Evolutionary conservation across 2,888 invertebrate genomes (phyloP).

Genomic region (Crepidodera aurea): DNA sequence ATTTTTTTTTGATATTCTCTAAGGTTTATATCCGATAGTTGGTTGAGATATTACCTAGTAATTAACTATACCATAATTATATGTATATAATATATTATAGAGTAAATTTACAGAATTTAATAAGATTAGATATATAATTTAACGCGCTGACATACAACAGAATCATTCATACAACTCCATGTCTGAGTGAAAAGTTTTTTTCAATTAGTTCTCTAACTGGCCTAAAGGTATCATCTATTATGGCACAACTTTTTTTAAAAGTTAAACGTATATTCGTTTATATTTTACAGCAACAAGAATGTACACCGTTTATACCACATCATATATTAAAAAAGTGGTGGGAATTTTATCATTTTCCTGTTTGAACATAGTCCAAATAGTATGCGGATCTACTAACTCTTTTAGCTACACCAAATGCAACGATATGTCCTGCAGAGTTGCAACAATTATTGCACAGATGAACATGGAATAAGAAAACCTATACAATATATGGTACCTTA

Average conservation of each 20-base stretch:
- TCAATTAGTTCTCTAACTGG: slow-evolving; percentile 2
- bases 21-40: slow-evolving; percentile 55
- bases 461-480: no score
- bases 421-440: no score
- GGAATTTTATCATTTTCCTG: no score
- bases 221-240: slow-evolving; percentile 6
- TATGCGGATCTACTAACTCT: no score
- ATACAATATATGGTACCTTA: no score
- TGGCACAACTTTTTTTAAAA: slow-evolving; percentile 1
- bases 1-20: slow-evolving; percentile 57
- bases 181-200: slow-evolving; percentile 47
- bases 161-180: slow-evolving; percentile 57
- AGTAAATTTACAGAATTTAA: slow-evolving; percentile 63
- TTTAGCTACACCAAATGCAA: no score
- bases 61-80: slow-evolving; percentile 60
- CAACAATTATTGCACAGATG: no score
- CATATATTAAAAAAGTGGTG: no score
- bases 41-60: slow-evolving; percentile 58
- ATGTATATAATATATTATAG: slow-evolving; percentile 61
- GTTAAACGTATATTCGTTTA: not conserved
- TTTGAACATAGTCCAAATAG: no score
- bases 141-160: slow-evolving; percentile 59
- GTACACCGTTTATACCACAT: no score
- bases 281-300: no score
- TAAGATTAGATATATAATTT: slow-evolving; percentile 61